phyloP scores from a whole-genome alignment of 2,888 invertebrate species.

The Acleris emargana region DNA sequence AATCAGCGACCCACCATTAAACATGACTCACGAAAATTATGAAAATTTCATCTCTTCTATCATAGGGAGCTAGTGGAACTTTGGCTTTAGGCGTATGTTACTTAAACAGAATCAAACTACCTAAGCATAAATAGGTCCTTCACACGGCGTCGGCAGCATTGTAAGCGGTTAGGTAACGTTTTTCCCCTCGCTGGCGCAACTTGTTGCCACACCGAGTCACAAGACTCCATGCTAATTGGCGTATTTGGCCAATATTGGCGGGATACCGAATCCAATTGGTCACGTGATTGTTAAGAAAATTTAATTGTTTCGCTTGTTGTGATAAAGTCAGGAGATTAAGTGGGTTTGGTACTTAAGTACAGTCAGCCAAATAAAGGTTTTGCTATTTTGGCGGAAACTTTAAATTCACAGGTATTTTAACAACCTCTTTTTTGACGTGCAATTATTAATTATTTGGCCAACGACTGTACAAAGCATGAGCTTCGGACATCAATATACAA shows the following conservation, averaged over 20 bases:
- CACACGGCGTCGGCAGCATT: constrained; percentile 52
- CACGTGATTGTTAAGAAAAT: constrained; percentile 22
- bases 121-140: constrained; percentile 17
- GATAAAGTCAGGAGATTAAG: background rate
- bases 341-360: background rate
- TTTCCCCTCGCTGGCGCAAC: constrained; percentile 64
- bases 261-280: constrained; percentile 26
- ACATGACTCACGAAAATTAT: too few species aligned
- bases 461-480: too few species aligned
- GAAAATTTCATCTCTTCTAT: too few species aligned
- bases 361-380: too few species aligned
- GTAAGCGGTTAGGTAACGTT: constrained; percentile 69
- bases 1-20: too few species aligned
- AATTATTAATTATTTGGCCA: too few species aligned
- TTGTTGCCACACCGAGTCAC: constrained; percentile 60
- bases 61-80: too few species aligned
- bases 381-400: too few species aligned
- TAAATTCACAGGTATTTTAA: too few species aligned
- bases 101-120: background rate
- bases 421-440: too few species aligned
- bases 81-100: too few species aligned
- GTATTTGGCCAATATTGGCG: constrained; percentile 45
- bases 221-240: constrained; percentile 60
- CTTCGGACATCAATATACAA: too few species aligned
- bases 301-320: constrained; percentile 19